Evolutionary conservation across 2,113 vertebrate genomes (phyloP).

Genomic region (Mirounga angustirostris): DNA sequence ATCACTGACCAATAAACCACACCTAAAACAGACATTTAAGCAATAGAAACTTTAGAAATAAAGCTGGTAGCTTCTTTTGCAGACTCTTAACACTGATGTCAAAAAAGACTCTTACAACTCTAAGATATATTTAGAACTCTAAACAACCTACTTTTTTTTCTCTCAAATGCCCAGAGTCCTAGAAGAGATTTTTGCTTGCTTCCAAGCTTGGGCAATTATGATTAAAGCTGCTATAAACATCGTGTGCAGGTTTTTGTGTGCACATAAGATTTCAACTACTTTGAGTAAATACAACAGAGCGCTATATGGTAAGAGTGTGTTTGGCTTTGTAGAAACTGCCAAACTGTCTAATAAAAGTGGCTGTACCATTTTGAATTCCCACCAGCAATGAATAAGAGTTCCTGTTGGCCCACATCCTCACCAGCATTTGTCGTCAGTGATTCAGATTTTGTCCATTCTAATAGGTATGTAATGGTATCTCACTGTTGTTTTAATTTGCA

Average conservation of each 20-base stretch:
- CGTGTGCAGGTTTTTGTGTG: not conserved
- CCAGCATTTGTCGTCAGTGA: not conserved
- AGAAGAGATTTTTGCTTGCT: slow-evolving; percentile 87
- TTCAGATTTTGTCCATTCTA: not conserved
- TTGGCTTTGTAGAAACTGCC: not conserved
- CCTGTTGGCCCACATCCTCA: not conserved
- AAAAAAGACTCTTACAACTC: slow-evolving; percentile 76
- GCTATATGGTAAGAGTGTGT: not conserved
- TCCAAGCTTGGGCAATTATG: not conserved
- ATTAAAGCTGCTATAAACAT: not conserved
- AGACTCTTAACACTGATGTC: slow-evolving; percentile 80
- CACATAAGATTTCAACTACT: not conserved
- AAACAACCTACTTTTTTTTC: slow-evolving; percentile 91
- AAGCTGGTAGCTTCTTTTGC: slow-evolving; percentile 83
- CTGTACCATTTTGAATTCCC: not conserved
- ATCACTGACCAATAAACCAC: slow-evolving; percentile 78
- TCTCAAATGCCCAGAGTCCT: slow-evolving; percentile 89
- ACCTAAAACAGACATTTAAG: slow-evolving; percentile 63
- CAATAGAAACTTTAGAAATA: slow-evolving; percentile 85
- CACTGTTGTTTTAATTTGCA: not conserved
- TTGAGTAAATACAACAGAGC: not conserved
- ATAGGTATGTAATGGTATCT: not conserved
- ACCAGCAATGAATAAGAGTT: not conserved
- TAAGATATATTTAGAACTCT: slow-evolving; percentile 90
- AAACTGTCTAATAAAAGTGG: not conserved